Evolutionary conservation across 2,113 vertebrate species (phyloP), one percentile per base, ranked within the genome.

Genomic region (Podarcis raffonei): DNA sequence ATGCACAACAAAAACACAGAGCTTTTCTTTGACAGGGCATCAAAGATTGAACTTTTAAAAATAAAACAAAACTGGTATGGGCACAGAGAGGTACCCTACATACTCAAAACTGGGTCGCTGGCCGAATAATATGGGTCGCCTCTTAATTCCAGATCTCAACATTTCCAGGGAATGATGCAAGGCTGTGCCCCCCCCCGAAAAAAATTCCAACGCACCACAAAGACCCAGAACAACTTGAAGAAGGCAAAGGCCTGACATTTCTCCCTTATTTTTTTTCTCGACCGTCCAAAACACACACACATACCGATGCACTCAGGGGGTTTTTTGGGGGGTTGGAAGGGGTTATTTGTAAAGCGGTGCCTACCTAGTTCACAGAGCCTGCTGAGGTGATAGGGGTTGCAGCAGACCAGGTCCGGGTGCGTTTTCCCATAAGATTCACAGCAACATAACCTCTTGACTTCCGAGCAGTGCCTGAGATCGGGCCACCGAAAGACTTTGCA

Each of bases 341-440:
- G 18, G 11, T 5, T 4, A 32, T 15, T 62, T 62, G 59, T 20
- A 62, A 18, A 20, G 39, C 48, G 71, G 4, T 86, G 90, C 97
- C 96, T 96, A 99, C 99, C 98, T 94, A 99, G 97, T 96, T 99
- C 99, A 96, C 98, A 98, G 92, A 99, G 98, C 92, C 98, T 95
- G 97, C 98, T 99, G 97, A 99, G 98, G 97, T 99, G 99, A 96
- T 99, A 98, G 92, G 99, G 98, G 96, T 99, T 99, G 97, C 98
- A 99, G 98, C 98, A 99, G 94, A 98, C 97, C 71, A 98, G 97
- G 95, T 99, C 98, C 87, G 98, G 95, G 97, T 98, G 98, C 92
- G 96, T 97, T 95, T 98, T 98, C 96, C 98, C 96, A 95, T 98
- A 99, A 90, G 98, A 98, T 96, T 99, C 98, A 97, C 99, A 99